Conservation (phyloP, 2,797 vertebrate genomes). For the Hybognathus amarus region DNA sequence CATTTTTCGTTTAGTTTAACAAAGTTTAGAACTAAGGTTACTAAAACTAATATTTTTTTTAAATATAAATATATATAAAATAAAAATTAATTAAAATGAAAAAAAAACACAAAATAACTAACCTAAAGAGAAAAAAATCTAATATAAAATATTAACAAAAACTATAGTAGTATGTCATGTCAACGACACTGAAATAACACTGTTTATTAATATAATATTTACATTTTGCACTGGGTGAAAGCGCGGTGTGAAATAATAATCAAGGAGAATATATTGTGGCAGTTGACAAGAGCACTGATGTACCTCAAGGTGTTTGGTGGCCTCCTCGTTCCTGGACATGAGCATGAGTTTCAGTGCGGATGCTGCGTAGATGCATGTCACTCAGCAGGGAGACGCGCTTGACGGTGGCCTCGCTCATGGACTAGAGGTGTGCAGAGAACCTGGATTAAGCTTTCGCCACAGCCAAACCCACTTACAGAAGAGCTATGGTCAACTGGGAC, state of each 20-base stretch:
- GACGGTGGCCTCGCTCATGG: slow-evolving; percentile 91
- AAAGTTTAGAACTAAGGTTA: neutral
- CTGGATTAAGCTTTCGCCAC: slow-evolving; percentile 6
- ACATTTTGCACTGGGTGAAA: neutral
- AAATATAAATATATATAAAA: no score
- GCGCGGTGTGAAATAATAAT: neutral
- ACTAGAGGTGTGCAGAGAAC: slow-evolving; percentile 73
- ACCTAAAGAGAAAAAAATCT: neutral
- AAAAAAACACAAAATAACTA: neutral
- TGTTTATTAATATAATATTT: neutral
- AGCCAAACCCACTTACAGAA: slow-evolving; percentile 17
- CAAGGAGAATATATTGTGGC: neutral
- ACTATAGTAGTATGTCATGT: no score
- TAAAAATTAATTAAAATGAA: neutral
- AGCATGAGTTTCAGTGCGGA: slow-evolving; percentile 97
- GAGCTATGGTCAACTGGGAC: slow-evolving; percentile 21
- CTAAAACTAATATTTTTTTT: no score
- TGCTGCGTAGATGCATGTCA: slow-evolving; percentile 98
- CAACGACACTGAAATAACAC: no score
- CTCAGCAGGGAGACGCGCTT: slow-evolving; percentile 95
- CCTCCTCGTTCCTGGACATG: slow-evolving; percentile 98
- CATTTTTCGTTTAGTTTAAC: neutral
- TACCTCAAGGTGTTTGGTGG: slow-evolving; percentile 98
- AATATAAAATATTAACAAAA: neutral
- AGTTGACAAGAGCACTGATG: slow-evolving; percentile 51